These are phyloP conservation scores for Eulithis prunata DNA, from an alignment of 2,888 invertebrate species.

Conservation along the genomic window DNA sequence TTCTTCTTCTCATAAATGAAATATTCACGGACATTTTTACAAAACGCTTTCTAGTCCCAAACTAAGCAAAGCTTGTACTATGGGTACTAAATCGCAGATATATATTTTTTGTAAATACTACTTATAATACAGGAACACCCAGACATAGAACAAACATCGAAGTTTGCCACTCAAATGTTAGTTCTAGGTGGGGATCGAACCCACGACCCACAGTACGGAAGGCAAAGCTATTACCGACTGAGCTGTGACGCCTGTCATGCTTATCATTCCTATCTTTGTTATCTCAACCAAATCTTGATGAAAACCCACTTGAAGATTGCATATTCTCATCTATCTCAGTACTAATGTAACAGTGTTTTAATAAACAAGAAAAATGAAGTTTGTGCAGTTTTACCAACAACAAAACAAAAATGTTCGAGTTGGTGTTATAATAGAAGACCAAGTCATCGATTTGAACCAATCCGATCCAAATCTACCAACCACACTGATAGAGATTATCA, in stretches of 20 bases:
- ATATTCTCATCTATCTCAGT: conserved; percentile 17
- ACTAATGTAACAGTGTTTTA: conserved; percentile 22
- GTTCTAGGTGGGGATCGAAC: no score
- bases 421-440: conserved; percentile 85
- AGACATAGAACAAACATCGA: no score
- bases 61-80: no score
- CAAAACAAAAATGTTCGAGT: conserved; percentile 77
- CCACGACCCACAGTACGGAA: no score
- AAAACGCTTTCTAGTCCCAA: no score
- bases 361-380: conserved; percentile 77
- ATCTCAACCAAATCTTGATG: conserved; percentile 24
- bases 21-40: no score
- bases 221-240: no score
- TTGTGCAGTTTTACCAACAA: conserved; percentile 85
- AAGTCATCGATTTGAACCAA: conserved; percentile 87
- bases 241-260: conserved; percentile 1
- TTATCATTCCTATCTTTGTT: conserved; percentile 7
- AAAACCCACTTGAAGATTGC: conserved; percentile 15
- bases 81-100: no score
- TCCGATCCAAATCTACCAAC: conserved; percentile 66
- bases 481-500: conserved; percentile 71
- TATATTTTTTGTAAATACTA: not conserved
- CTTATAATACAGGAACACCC: no score
- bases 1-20: no score
- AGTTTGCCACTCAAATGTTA: no score